Percentiles rank a stretch among this genome's conserved stretches.
Evolutionary conservation across 2,113 vertebrate species (phyloP).

Genomic region (Microtus pennsylvanicus): DNA sequence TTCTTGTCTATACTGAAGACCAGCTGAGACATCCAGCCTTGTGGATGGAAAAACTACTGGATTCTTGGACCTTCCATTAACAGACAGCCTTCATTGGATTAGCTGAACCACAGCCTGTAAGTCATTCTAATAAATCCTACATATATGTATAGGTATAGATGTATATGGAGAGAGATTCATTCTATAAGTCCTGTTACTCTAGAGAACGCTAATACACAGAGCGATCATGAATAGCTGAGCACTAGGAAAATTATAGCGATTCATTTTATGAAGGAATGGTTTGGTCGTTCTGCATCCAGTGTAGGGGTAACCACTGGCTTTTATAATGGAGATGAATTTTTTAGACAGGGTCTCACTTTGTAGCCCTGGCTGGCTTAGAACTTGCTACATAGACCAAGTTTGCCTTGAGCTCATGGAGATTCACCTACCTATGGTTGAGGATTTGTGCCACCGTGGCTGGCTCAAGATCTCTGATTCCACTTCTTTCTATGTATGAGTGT

Average conservation of each 20-base stretch:
- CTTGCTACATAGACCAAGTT: background rate
- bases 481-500: slow-evolving; percentile 8
- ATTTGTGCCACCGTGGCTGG: background rate
- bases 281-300: background rate
- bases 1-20: background rate
- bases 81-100: background rate
- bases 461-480: background rate
- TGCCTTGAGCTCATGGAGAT: background rate
- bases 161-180: background rate
- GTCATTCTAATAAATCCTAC: background rate
- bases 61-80: background rate
- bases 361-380: background rate
- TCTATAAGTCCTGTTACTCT: background rate
- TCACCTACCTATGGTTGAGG: background rate
- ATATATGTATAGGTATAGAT: too few species aligned
- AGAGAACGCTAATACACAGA: background rate
- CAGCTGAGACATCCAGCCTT: background rate
- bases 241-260: slow-evolving; percentile 30
- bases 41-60: background rate
- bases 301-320: background rate
- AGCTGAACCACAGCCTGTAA: background rate
- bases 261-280: slow-evolving; percentile 22
- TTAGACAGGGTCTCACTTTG: background rate
- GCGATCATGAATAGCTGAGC: background rate
- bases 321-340: slow-evolving; percentile 44